These are phyloP conservation scores for Erpobdella octoculata DNA, from an alignment of 2,888 invertebrate genomes.

Conservation along the genomic window DNA sequence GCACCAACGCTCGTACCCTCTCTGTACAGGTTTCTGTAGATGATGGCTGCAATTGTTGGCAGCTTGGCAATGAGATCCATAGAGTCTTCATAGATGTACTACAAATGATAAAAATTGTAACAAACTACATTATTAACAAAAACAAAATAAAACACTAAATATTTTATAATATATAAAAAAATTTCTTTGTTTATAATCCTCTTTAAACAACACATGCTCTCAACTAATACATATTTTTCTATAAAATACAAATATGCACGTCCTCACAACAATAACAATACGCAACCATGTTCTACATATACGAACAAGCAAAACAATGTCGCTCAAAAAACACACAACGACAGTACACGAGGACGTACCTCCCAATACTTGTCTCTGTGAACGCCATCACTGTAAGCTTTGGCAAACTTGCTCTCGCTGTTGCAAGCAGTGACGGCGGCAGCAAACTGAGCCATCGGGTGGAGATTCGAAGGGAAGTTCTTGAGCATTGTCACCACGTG, in stretches of 20 bases:
- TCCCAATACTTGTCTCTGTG: constrained; percentile 87
- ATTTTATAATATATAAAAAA: too few relatives aligned
- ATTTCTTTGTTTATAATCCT: too few relatives aligned
- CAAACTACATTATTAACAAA: too few relatives aligned
- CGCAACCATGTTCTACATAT: too few relatives aligned
- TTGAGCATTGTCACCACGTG: constrained; percentile 88
- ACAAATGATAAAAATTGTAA: constrained; percentile 39
- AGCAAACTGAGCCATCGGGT: constrained; percentile 89
- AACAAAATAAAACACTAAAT: too few relatives aligned
- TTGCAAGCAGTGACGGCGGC: constrained; percentile 83
- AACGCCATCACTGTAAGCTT: constrained; percentile 79
- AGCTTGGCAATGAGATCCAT: constrained; percentile 91
- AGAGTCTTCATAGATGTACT: constrained; percentile 78
- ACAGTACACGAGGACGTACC: too few relatives aligned
- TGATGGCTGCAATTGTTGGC: constrained; percentile 84
- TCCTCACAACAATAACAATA: too few relatives aligned
- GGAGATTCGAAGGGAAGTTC: constrained; percentile 77
- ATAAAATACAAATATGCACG: too few relatives aligned
- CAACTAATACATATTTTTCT: too few relatives aligned
- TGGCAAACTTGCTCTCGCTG: constrained; percentile 81
- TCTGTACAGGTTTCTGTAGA: constrained; percentile 64
- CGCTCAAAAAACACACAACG: too few relatives aligned
- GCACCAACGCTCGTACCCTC: constrained; percentile 79
- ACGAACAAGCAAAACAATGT: too few relatives aligned
- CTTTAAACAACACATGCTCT: too few relatives aligned